phyloP scores from a whole-genome alignment of 2,888 invertebrate species.

The Podotricha telesiphe region DNA sequence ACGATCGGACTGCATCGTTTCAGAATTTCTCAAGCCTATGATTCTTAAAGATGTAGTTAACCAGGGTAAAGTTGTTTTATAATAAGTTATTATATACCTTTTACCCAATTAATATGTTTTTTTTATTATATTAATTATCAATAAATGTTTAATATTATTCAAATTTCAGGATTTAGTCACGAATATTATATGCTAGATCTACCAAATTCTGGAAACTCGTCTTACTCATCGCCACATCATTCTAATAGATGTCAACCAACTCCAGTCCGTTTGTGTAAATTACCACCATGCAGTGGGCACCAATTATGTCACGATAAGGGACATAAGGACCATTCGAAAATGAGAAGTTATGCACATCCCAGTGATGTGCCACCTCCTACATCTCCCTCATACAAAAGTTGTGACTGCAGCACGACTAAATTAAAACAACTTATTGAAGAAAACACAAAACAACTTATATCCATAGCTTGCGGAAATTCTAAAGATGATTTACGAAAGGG shows the following conservation, averaged over 20 bases:
- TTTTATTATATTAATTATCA: neutral
- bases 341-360: neutral
- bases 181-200: constrained; percentile 10
- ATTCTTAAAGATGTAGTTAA: constrained; percentile 51
- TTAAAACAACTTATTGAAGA: constrained; percentile 33
- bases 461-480: constrained; percentile 31
- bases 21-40: constrained; percentile 54
- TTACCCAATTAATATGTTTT: too few relatives aligned
- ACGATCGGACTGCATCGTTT: constrained; percentile 46
- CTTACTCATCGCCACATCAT: constrained; percentile 1
- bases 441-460: constrained; percentile 29
- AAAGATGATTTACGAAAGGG: constrained; percentile 10
- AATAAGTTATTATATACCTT: too few relatives aligned
- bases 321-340: too few relatives aligned
- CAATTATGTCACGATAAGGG: neutral
- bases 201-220: neutral
- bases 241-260: constrained; percentile 1
- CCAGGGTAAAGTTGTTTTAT: constrained; percentile 45
- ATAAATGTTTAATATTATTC: neutral
- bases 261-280: constrained; percentile 9
- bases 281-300: constrained; percentile 16
- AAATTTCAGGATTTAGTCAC: constrained; percentile 17
- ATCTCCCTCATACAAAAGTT: constrained; percentile 26
- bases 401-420: constrained; percentile 34
- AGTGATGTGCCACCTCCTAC: neutral